phyloP scores from a whole-genome alignment of 2,113 vertebrate genomes.

The Hemichromis elongatus region DNA sequence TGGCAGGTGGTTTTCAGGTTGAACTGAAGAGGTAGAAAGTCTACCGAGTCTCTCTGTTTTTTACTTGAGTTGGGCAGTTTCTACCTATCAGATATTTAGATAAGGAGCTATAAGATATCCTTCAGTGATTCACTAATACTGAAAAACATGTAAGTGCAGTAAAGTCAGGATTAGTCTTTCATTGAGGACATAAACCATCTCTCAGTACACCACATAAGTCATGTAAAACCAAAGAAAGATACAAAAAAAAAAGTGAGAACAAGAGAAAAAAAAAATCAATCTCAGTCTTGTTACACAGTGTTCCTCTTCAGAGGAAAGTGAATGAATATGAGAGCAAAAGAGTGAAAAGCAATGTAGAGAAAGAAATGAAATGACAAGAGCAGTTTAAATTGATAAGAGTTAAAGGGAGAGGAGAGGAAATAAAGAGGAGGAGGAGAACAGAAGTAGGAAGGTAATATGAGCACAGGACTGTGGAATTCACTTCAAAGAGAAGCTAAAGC shows the following conservation, averaged over 20 bases:
- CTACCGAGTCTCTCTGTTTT: not conserved
- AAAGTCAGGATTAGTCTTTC: not conserved
- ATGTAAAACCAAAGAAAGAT: not conserved
- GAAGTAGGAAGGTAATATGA: conserved; percentile 23
- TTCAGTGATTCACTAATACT: not conserved
- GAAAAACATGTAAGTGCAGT: not conserved
- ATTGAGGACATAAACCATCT: not conserved
- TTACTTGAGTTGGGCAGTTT: not conserved
- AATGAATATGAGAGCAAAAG: not conserved
- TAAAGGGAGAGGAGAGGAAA: conserved; percentile 2
- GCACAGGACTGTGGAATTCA: conserved; percentile 47
- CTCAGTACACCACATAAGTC: not conserved
- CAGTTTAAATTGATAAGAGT: not conserved
- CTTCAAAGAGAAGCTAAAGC: conserved; percentile 50
- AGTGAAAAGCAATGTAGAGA: not conserved
- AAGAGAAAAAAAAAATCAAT: conserved; percentile 26
- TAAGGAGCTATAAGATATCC: not conserved
- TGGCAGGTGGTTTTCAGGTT: not conserved
- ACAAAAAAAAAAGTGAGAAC: not conserved
- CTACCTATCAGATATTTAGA: not conserved
- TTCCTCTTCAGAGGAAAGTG: conserved; percentile 16
- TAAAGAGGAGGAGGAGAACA: conserved; percentile 10
- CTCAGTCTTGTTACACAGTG: not conserved
- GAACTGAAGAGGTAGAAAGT: not conserved
- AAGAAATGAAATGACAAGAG: not conserved